These are phyloP conservation scores for Epinotia bilunana DNA, from an alignment of 2,888 invertebrate genomes.

Conservation along the genomic window DNA sequence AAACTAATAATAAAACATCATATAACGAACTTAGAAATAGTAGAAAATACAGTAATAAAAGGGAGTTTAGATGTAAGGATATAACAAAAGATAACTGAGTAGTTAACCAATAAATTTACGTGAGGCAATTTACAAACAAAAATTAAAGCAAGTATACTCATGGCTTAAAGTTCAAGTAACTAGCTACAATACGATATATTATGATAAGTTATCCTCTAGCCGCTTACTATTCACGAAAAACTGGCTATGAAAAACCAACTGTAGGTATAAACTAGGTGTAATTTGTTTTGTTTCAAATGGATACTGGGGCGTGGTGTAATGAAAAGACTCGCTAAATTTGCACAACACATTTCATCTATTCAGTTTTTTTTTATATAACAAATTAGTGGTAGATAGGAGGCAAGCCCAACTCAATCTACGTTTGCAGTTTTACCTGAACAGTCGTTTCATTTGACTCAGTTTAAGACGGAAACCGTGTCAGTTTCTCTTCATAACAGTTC, in stretches of 20 bases:
- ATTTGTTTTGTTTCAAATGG: no score
- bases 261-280: no score
- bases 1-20: slow-evolving; percentile 35
- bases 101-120: neutral
- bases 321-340: neutral
- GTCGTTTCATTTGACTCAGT: neutral
- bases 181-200: no score
- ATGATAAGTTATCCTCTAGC: no score
- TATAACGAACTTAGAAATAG: neutral
- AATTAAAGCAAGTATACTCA: no score
- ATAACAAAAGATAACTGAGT: neutral
- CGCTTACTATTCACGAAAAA: no score
- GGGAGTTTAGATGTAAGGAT: neutral
- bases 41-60: slow-evolving; percentile 13
- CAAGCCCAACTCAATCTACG: neutral
- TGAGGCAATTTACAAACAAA: neutral
- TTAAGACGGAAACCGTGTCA: neutral
- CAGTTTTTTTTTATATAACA: no score
- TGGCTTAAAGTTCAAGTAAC: no score
- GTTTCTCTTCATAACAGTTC: slow-evolving; percentile 1
- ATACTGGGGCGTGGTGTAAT: neutral
- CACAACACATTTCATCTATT: neutral
- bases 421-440: slow-evolving; percentile 1
- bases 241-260: no score
- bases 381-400: no score